These are phyloP conservation scores for Manis crassicaudata DNA, from an alignment of 2,797 vertebrate genomes.

Conservation along the genomic window DNA sequence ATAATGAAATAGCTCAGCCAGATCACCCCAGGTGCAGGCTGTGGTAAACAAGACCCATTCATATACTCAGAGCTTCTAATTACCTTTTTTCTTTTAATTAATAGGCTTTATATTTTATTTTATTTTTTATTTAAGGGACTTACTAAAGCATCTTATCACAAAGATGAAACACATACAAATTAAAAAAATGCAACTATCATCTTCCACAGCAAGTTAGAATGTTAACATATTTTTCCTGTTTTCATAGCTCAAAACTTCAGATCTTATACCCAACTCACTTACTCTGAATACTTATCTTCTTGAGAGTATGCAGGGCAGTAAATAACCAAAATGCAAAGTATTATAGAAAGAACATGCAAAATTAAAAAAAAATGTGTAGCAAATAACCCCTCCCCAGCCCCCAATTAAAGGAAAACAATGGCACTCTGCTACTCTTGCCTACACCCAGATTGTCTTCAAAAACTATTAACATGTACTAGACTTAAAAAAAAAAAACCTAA, in stretches of 20 bases:
- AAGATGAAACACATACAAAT: conserved; percentile 83
- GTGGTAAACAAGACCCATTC: background rate
- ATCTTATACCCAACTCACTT: conserved; percentile 31
- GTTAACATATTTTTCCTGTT: conserved; percentile 63
- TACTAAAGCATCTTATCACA: conserved; percentile 89
- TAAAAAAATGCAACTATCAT: conserved; percentile 85
- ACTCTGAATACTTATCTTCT: conserved; percentile 74
- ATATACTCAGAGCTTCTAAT: background rate
- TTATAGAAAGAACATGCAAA: conserved; percentile 85
- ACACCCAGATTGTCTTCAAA: conserved; percentile 83
- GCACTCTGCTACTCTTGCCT: conserved; percentile 75
- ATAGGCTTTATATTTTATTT: background rate
- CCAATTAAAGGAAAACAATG: conserved; percentile 78
- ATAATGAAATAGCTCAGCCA: background rate
- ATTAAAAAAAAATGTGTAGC: conserved; percentile 62
- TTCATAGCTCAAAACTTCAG: conserved; percentile 72
- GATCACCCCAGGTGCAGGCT: background rate
- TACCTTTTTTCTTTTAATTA: background rate
- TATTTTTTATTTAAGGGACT: conserved; percentile 85
- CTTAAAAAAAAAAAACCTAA: conserved; percentile 66
- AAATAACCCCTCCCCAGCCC: conserved; percentile 71
- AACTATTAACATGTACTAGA: conserved; percentile 77
- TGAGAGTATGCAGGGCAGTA: conserved; percentile 80
- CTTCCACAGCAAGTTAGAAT: conserved; percentile 71
- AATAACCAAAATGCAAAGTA: conserved; percentile 80